phyloP scores from a whole-genome alignment of 1,140 invertebrate species.

The Rhynchophorus ferrugineus region DNA sequence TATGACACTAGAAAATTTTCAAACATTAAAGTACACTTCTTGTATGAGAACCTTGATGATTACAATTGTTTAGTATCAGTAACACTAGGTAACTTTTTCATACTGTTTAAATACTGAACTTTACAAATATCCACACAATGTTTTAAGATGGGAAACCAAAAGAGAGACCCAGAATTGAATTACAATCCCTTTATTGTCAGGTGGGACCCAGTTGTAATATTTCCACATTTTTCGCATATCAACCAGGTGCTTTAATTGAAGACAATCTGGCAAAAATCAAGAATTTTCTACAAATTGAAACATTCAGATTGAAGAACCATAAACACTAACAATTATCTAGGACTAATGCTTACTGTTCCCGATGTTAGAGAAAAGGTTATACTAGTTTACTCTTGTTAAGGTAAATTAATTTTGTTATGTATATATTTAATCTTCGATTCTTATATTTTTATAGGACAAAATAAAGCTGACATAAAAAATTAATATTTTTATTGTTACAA shows the following conservation, averaged over 20 bases:
- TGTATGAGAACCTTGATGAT: conserved; percentile 31
- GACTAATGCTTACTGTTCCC: too few species aligned
- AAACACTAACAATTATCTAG: conserved; percentile 23
- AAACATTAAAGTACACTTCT: conserved; percentile 31
- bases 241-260: conserved; percentile 21
- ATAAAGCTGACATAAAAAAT: too few species aligned
- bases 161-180: conserved; percentile 31
- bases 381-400: too few species aligned
- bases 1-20: conserved; percentile 35
- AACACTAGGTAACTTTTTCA: conserved; percentile 32
- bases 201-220: conserved; percentile 26
- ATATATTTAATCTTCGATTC: too few species aligned
- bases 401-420: too few species aligned
- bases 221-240: conserved; percentile 29
- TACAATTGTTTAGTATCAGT: conserved; percentile 35
- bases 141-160: conserved; percentile 23
- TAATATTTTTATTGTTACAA: too few species aligned
- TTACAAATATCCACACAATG: too few species aligned
- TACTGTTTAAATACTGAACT: too few species aligned
- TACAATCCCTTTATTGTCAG: conserved; percentile 34
- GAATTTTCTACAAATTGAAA: conserved; percentile 11
- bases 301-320: conserved; percentile 24
- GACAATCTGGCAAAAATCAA: conserved; percentile 22
- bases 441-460: too few species aligned
- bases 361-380: too few species aligned